Conservation (phyloP, 2,888 invertebrate genomes). For the Cerceris rybyensis region DNA sequence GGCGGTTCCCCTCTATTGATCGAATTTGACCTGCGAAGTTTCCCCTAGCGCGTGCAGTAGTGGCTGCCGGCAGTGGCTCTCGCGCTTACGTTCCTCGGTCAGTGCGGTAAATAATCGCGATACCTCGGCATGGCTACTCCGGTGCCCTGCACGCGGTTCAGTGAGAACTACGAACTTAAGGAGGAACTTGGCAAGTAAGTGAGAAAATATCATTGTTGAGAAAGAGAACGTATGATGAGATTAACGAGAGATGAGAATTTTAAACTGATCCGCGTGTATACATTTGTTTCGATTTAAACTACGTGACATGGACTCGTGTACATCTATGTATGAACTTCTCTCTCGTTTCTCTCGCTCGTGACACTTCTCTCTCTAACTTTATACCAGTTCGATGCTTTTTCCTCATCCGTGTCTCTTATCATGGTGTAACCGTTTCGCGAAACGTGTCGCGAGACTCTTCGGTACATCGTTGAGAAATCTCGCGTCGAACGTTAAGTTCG, state of each 20-base stretch:
- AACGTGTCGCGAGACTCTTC: neutral
- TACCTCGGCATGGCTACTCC: conserved; percentile 91
- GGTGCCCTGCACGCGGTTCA: conserved; percentile 97
- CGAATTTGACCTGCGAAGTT: conserved; percentile 79
- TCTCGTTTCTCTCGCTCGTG: neutral
- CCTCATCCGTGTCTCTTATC: conserved; percentile 39
- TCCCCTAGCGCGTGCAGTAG: conserved; percentile 75
- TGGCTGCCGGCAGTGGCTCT: conserved; percentile 68
- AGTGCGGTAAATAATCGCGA: conserved; percentile 68
- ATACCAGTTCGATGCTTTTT: neutral
- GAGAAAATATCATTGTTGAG: neutral
- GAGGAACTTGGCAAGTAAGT: conserved; percentile 99
- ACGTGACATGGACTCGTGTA: too few relatives aligned
- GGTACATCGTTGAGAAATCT: neutral
- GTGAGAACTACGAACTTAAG: conserved; percentile 99
- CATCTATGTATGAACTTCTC: too few relatives aligned
- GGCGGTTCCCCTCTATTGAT: conserved; percentile 78
- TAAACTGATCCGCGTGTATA: conserved; percentile 33
- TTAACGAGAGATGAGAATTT: neutral
- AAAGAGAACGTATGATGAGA: neutral
- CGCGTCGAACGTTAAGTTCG: neutral
- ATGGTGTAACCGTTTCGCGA: conserved; percentile 25
- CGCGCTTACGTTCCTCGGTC: conserved; percentile 65
- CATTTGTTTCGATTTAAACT: conserved; percentile 28
- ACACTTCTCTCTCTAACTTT: neutral